Percentiles rank a stretch among this genome's conserved stretches.
Evolutionary conservation across 2,113 vertebrate species (phyloP).

Genomic region (Zapus hudsonius): DNA sequence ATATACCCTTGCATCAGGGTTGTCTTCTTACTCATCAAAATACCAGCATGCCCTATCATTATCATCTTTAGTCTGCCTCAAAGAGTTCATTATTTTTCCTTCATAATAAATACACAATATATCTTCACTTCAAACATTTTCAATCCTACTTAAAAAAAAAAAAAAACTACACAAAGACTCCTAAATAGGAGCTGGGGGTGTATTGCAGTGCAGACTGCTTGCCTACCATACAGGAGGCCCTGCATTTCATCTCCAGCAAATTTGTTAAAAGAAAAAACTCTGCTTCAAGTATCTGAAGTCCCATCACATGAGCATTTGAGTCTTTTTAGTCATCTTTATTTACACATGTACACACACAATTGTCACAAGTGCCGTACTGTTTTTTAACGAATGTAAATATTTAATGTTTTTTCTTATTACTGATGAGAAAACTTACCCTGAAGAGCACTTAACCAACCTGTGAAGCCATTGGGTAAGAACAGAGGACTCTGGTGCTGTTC

Average conservation of each 20-base stretch:
- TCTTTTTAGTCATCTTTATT: background rate
- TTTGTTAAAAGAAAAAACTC: background rate
- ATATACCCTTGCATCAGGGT: background rate
- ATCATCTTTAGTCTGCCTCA: background rate
- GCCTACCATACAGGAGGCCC: background rate
- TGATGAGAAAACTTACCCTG: background rate
- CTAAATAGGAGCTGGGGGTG: background rate
- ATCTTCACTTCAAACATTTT: background rate
- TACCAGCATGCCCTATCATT: background rate
- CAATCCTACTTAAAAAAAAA: background rate
- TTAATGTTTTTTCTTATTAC: no score
- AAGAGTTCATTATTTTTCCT: background rate
- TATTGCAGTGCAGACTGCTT: background rate
- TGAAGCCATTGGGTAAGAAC: background rate
- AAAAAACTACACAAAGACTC: background rate
- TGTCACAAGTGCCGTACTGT: background rate
- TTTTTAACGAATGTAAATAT: background rate
- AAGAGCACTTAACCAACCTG: background rate
- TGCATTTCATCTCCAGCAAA: background rate
- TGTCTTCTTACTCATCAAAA: background rate
- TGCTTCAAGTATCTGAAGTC: background rate
- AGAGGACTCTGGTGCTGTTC: background rate
- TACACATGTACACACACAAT: background rate
- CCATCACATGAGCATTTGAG: background rate
- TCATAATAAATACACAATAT: background rate